These are phyloP conservation scores for Crenichthys baileyi DNA, from an alignment of 2,797 vertebrate genomes.

Conservation along the genomic window DNA sequence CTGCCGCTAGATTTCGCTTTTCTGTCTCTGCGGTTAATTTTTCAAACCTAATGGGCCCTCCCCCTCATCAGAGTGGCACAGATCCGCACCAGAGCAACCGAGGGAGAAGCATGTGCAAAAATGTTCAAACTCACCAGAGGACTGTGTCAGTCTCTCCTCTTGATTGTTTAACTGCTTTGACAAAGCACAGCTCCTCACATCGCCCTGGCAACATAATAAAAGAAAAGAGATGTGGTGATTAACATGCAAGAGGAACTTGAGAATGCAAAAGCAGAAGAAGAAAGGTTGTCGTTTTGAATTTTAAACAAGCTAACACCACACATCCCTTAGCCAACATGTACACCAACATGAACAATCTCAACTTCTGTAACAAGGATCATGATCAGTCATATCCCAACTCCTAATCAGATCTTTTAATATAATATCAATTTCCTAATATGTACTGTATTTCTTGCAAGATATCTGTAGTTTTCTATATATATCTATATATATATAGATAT, in stretches of 20 bases:
- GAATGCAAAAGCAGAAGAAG: constrained; percentile 5
- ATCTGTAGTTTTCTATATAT: background rate
- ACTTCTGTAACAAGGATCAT: background rate
- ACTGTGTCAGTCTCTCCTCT: constrained; percentile 76
- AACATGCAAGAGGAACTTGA: constrained; percentile 45
- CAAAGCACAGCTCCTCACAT: constrained; percentile 74
- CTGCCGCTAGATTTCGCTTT: constrained; percentile 23
- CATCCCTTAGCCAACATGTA: constrained; percentile 4
- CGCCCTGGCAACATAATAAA: constrained; percentile 82
- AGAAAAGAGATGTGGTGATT: constrained; percentile 42
- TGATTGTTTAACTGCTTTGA: constrained; percentile 70
- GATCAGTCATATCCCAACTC: background rate
- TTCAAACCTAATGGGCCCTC: constrained; percentile 18
- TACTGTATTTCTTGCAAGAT: background rate
- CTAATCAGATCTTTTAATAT: background rate
- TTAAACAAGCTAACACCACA: constrained; percentile 1
- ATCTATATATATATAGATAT: background rate
- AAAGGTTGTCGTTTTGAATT: background rate
- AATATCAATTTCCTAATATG: background rate
- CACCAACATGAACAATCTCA: constrained; percentile 14
- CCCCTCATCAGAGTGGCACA: constrained; percentile 8
- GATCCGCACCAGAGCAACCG: background rate
- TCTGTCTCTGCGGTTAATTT: constrained; percentile 30
- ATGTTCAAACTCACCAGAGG: constrained; percentile 89
- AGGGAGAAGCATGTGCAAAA: constrained; percentile 2